Evolutionary conservation across 2,797 vertebrate species (phyloP).

Genomic region (Labeo calbasu): DNA sequence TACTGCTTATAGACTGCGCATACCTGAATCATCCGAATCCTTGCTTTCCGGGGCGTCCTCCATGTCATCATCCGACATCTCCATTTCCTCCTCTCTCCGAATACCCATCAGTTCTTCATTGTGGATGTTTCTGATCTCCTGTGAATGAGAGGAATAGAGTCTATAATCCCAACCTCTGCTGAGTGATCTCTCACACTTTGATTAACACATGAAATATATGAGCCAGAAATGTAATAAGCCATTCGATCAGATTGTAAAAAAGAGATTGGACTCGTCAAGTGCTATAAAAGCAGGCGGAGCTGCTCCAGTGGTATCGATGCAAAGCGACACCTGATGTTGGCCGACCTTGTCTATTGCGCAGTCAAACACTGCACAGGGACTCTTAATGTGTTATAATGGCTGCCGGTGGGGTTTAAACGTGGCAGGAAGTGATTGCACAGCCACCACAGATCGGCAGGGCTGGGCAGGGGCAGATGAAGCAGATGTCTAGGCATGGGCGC

Average conservation of each 20-base stretch:
- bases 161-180: not conserved
- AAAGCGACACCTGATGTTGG: constrained; percentile 26
- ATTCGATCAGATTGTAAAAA: constrained; percentile 21
- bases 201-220: constrained; percentile 38
- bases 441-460: constrained; percentile 33
- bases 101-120: constrained; percentile 97
- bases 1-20: constrained; percentile 8
- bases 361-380: constrained; percentile 19
- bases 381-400: constrained; percentile 40
- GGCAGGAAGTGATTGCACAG: constrained; percentile 24
- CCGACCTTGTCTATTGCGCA: constrained; percentile 34
- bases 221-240: constrained; percentile 30
- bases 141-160: constrained; percentile 62
- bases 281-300: constrained; percentile 13
- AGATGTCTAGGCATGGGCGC: constrained; percentile 53
- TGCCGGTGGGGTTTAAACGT: constrained; percentile 18
- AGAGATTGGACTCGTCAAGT: constrained; percentile 4
- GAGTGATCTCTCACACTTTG: constrained; percentile 20
- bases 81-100: constrained; percentile 96
- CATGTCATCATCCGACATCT: constrained; percentile 97
- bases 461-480: constrained; percentile 47
- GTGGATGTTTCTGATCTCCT: constrained; percentile 97
- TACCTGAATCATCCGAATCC: constrained; percentile 88
- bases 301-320: constrained; percentile 12
- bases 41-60: constrained; percentile 86